Base-by-base conservation (phyloP, 2,888 invertebrate species). In the Marronus borbonicus region DNA sequence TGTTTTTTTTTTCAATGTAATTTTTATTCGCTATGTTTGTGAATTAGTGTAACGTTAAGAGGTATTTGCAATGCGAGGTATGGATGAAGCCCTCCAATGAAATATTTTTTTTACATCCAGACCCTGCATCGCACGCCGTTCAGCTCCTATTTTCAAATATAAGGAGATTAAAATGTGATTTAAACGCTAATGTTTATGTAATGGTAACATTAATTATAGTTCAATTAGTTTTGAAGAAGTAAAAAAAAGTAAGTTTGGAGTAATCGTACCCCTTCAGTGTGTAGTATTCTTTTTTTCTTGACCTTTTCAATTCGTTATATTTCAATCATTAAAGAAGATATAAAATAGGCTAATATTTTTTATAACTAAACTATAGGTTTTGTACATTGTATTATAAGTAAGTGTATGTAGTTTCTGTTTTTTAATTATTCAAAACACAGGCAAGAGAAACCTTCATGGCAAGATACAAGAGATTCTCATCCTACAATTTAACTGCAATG, bases 301-400 rank as follows among this genome's bases (percentile, higher is more conserved):
- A 68, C 2, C 12, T 75, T 69, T 76, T 79, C 72, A 76, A 44
- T 44, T 44, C 12, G 44, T 44, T 68, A 79, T 76, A 70, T 44
- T 68, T 78, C 66, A 76, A 14, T 69, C 17, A 77, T 72, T 64
- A 70, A 68, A 78, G 70, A 39, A 74, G 68, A 76, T 70, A 68
- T 77, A 69, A 68, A 76, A 75, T 86, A 87, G 86, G 84, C 84
- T 87, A 87, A 87, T 87, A 87, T 86, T 87, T 87, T 87, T 87
- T 87, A 86, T 87, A 86, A 86, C 84, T 85, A 84, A 83, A 84
- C 85, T 85, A 31, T 31, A 87, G 86, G 85, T 89, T 88, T 88
- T 88, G 88, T 88, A 88, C 88, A 88, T 88, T 89, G 87, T 88
- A 87, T 86, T 88, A 84, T 86, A 87, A 84, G 84, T 83, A 83